These are phyloP conservation scores for Anthopleura xanthogrammica DNA, from an alignment of 92 coral and sea anemone genomes.

Conservation along the genomic window DNA sequence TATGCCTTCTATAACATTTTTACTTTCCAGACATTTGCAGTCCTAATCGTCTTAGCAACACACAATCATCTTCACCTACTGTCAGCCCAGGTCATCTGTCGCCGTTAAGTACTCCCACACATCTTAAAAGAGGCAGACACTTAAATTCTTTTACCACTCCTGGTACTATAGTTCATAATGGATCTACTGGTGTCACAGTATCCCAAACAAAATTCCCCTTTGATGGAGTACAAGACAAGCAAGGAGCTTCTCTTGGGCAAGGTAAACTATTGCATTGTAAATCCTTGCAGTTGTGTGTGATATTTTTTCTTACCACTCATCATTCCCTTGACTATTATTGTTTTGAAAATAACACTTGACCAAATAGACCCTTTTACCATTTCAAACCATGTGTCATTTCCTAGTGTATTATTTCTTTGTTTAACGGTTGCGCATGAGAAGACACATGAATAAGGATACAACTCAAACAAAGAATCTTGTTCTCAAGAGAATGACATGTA, in stretches of 20 bases:
- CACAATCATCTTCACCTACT: constrained; percentile 34
- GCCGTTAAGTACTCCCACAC: constrained; percentile 4
- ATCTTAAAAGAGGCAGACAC: background rate
- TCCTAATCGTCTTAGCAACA: constrained; percentile 16
- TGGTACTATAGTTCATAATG: background rate
- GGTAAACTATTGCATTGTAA: background rate
- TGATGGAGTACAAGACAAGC: background rate
- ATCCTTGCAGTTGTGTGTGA: background rate
- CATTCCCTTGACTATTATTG: background rate
- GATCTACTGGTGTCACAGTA: background rate
- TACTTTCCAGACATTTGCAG: constrained; percentile 17
- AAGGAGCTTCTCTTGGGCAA: background rate
- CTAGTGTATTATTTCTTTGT: too few relatives aligned
- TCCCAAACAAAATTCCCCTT: background rate
- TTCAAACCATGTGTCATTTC: too few relatives aligned
- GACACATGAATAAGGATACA: too few relatives aligned
- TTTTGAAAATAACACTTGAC: background rate
- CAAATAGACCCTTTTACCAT: too few relatives aligned
- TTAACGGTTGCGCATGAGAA: too few relatives aligned
- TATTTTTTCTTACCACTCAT: background rate
- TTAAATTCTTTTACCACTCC: background rate
- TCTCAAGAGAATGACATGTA: too few relatives aligned
- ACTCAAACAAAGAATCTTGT: too few relatives aligned
- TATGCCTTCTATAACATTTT: too few relatives aligned
- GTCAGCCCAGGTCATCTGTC: background rate